Percentiles rank a stretch among this genome's conserved stretches.
Evolutionary conservation across 1,140 invertebrate genomes (phyloP).

Genomic region (Spodoptera frugiperda): DNA sequence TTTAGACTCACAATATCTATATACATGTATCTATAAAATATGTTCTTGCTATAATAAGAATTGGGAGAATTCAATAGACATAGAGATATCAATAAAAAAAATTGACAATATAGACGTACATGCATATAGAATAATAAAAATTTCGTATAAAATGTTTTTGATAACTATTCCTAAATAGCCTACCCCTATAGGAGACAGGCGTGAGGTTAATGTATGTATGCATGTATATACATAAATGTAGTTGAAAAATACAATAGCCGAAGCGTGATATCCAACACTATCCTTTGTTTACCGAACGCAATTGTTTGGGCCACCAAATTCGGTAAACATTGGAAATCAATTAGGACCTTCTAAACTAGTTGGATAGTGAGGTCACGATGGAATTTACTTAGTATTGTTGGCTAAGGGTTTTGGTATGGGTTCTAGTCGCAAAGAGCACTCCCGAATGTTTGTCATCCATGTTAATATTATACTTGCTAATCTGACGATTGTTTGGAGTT

Average conservation of each 20-base stretch:
- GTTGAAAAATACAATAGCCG: background rate
- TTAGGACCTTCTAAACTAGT: constrained; percentile 45
- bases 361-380: constrained; percentile 32
- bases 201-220: too few species aligned
- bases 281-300: constrained; percentile 27
- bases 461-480: background rate
- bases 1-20: too few species aligned
- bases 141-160: too few species aligned
- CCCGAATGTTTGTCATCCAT: background rate
- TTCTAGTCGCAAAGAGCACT: background rate
- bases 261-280: constrained; percentile 11
- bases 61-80: too few species aligned
- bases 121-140: too few species aligned
- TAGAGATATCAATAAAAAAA: too few species aligned
- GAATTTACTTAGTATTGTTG: constrained; percentile 41
- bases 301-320: constrained; percentile 22
- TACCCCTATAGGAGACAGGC: too few species aligned
- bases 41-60: background rate
- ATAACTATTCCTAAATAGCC: too few species aligned
- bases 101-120: too few species aligned
- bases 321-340: constrained; percentile 54
- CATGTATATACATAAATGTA: too few species aligned
- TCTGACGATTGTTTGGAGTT: too few species aligned
- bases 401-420: constrained; percentile 10
- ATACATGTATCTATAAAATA: too few species aligned